phyloP scores from a whole-genome alignment of 1,140 invertebrate genomes.

The Phenacoccus solenopsis region DNA sequence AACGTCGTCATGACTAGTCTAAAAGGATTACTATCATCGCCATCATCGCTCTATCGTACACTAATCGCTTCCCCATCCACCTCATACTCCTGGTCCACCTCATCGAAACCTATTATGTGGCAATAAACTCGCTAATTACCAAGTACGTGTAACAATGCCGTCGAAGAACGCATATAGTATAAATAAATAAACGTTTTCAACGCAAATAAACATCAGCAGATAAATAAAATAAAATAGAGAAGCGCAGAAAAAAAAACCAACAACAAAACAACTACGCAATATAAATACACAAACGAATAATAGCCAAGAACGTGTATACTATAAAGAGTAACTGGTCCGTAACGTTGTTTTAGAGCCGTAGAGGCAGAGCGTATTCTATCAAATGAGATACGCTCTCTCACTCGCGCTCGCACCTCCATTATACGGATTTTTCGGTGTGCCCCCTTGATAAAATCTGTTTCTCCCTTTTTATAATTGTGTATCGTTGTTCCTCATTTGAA shows the following conservation, averaged over 20 bases:
- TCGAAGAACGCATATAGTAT: too few relatives aligned
- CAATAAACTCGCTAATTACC: slow-evolving; percentile 1
- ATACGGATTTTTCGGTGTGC: neutral
- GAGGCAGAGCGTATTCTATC: neutral
- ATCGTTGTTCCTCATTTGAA: neutral
- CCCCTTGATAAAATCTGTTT: slow-evolving; percentile 1
- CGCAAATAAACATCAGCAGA: too few relatives aligned
- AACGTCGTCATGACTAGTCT: too few relatives aligned
- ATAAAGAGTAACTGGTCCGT: neutral
- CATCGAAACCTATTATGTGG: too few relatives aligned
- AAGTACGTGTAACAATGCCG: too few relatives aligned
- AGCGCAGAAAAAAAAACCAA: neutral
- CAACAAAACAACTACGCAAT: neutral
- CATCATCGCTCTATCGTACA: too few relatives aligned
- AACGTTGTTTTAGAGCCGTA: too few relatives aligned
- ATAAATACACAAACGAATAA: neutral
- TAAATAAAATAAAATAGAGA: neutral
- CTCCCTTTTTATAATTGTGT: slow-evolving; percentile 1
- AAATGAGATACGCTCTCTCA: neutral
- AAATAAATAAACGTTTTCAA: too few relatives aligned
- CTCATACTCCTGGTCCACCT: too few relatives aligned
- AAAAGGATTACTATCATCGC: too few relatives aligned
- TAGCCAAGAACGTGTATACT: neutral
- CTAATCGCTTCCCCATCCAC: too few relatives aligned
- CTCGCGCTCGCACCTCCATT: neutral